Evolutionary conservation across 2,797 vertebrate species (phyloP), one percentile per base, ranked within the genome.

Genomic region (Dryobates pubescens): DNA sequence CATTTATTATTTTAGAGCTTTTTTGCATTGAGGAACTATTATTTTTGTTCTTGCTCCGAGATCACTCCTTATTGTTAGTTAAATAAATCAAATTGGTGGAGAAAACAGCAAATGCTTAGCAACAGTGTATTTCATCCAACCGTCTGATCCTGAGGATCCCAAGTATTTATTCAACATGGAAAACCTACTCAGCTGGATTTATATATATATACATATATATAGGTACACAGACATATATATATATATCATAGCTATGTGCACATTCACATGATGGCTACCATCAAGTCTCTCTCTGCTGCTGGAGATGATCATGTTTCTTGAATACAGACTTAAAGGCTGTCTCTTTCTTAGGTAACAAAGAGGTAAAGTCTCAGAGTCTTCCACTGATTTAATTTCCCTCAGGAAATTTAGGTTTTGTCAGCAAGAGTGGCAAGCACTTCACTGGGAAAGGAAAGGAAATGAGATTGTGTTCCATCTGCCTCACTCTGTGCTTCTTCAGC

Each of bases 1-100:
- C 89, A 92, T 93, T 93, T 96, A 95, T 95, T 96, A 93, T 94
- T 95, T 89, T 93, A 95, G 92, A 95, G 87, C 79, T 95, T 95
- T 96, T 95, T 93, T 20, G 0, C 77, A 17, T 93, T 0, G 0
- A 92, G 89, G 47, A 95, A 63, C 0, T 20, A 91, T 94, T 96
- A 41, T 91, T 96, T 96, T 95, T 82, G 30, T 86, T 94, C 94
- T 95, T 94, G 89, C 85, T 93, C 54, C 2, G 0, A 90, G 89
- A 95, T 95, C 74, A 79, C 16, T 95, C 82, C 65, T 94, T 88
- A 95, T 91, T 94, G 92, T 84, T 94, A 88, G 80, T 80, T 86
- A 96, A 96, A 95, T 93, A 96, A 96, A 96, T 92, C 57, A 83
- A 89, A 82, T 51, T 41, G 64, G 61, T 86, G 85, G 54, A 74